These are phyloP conservation scores for Phyto melanocephala DNA, from an alignment of 2,888 invertebrate genomes.

Conservation along the genomic window DNA sequence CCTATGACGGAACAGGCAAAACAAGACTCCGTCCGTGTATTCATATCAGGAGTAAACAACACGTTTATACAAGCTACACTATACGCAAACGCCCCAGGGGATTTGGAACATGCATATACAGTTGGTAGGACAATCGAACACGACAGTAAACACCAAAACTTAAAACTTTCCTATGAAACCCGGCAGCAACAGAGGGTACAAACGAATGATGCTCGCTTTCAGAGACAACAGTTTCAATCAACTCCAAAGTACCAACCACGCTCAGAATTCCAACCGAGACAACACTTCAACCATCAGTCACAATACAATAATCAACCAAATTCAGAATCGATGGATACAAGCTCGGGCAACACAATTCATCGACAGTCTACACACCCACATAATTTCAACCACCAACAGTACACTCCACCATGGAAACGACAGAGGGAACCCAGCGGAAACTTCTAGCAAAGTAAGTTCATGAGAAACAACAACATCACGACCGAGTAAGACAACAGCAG, in stretches of 20 bases:
- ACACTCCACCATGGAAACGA: not conserved
- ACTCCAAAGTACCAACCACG: not conserved
- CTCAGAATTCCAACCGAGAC: not conserved
- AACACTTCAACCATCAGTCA: not conserved
- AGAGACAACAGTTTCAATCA: conserved; percentile 9
- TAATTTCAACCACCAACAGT: not conserved
- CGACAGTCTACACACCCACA: not conserved
- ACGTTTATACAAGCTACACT: conserved; percentile 2
- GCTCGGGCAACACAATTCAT: not conserved
- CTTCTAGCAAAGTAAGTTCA: not conserved
- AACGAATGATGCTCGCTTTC: not conserved
- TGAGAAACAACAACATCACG: not conserved
- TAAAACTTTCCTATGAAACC: not conserved
- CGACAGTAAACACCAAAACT: not conserved
- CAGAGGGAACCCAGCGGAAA: not conserved
- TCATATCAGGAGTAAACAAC: not conserved
- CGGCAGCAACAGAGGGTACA: no score
- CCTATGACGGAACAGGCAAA: conserved; percentile 4
- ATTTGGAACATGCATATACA: not conserved
- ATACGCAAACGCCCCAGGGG: conserved; percentile 1
- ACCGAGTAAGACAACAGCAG: not conserved
- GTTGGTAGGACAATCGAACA: no score
- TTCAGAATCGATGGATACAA: not conserved
- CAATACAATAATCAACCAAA: not conserved
- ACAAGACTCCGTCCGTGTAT: not conserved